Evolutionary conservation across 1,140 invertebrate genomes (phyloP), one percentile per base, ranked within the genome.

Genomic region (Agraylea sexmaculata): DNA sequence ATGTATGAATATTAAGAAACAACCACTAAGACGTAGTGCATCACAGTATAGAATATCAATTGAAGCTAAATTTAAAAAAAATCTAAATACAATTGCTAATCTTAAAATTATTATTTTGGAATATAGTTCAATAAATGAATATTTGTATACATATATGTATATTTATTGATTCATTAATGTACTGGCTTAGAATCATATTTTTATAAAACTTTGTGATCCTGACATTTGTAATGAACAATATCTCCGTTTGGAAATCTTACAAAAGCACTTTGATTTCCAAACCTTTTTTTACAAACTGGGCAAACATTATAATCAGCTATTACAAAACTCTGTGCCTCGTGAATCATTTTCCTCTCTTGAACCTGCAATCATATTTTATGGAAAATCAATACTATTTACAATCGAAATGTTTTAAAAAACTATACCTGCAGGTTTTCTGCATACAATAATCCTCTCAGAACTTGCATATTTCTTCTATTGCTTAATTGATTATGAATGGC

Each of bases 241-340:
- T 90, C 81, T 2, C 88, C 89, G 64, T 87, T 87, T 2, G 90
- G 86, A 66, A 87, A 91, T 20, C 87, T 69, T 3, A 88, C 87
- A 64, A 96, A 89, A 19, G 89, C 88, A 66, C 86, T 89, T 62
- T 88, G 83, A 59, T 87, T 89, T 16, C 80, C 78, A 60, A 96
- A 93, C 42, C 84, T 70, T 56, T 94, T 95, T 54, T 86, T 88
- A 56, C 92, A 97, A 2, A 87, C 87, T 8, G 77, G 75, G 67
- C 92, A 96, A 12, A 87, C 75, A 52, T 87, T 87, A 43, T 80
- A 78, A 51, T 94, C 88, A 10, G 77, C 86, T 47, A 96, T 78
- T 2, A 83, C 61, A 37, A 91, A 77, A 50, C 73, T 82, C 57
- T 87, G 79, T 2, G 80, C 82, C 56, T 91, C 80, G 54, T 83